Evolutionary conservation across 1,140 invertebrate genomes (phyloP), one percentile per base, ranked within the genome.

Genomic region (Pseudomyrmex pallidus): DNA sequence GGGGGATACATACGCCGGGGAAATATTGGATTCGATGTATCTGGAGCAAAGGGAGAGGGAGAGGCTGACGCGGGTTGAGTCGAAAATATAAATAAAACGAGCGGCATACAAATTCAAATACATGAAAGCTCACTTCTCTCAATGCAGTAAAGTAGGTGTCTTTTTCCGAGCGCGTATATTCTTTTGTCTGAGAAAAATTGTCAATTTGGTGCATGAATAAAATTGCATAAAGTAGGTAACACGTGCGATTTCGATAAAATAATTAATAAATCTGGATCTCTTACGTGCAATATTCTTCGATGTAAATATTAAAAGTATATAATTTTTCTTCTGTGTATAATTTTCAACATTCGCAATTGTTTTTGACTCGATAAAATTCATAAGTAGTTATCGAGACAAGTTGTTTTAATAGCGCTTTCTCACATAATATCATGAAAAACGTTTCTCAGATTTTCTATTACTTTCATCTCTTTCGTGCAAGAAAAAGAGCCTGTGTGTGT

Each of bases 1-100:
- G 35, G 12, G 35, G 61, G 56, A 17, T 52, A 66, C 66, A 85
- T 73, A 78, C 78, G 46, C 15, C 48, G 74, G 56, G 54, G 61
- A 89, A 89, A 89, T 89, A 89, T 87, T 89, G 85, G 78, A 89
- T 84, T 85, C 74, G 66, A 83, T 70, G 70, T 54, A 66, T 84
- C 56, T 52, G 48, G 35, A 13, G 61, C 17, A 56, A 12, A 48
- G 66, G 56, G 4, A 13, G 48, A n/a, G 48, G 10, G 8, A 25
- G 2, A 17, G 25, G n/a, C 17, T 63, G 10, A 3, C 8, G 20
- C 25, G 20, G 10, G 48, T 7, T 50, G 62, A 50, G 35, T 54
- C 35, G 59, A 76, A 74, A 83, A 70, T 78, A 84, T 44, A 82
- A 82, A 64, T 70, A 82, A 82, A 74, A 82, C 62, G 76, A 35